Conservation (phyloP, 2,797 vertebrate genomes). For the Myripristis murdjan region DNA sequence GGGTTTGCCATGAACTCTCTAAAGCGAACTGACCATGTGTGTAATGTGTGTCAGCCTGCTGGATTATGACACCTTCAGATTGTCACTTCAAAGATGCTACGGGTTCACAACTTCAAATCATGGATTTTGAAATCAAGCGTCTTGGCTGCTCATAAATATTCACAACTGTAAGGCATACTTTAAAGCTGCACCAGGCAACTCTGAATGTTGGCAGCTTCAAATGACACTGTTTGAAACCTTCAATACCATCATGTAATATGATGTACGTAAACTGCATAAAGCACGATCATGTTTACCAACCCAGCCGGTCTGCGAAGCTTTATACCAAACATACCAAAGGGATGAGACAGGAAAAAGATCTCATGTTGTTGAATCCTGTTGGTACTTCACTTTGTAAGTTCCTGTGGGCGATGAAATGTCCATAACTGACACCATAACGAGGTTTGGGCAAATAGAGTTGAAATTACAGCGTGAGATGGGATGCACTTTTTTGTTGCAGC, state of each 20-base stretch:
- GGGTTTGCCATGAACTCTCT: not conserved
- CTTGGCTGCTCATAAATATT: slow-evolving; percentile 56
- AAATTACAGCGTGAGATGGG: too few species aligned
- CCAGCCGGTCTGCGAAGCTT: slow-evolving; percentile 16
- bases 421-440: too few species aligned
- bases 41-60: not conserved
- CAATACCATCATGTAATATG: slow-evolving; percentile 3
- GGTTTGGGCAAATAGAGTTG: too few species aligned
- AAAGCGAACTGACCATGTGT: not conserved
- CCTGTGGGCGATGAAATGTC: too few species aligned
- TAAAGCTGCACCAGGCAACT: slow-evolving; percentile 65
- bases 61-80: not conserved
- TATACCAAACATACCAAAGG: not conserved
- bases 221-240: not conserved
- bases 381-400: too few species aligned
- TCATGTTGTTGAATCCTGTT: too few species aligned
- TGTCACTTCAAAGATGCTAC: slow-evolving; percentile 8
- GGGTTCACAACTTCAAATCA: slow-evolving; percentile 16
- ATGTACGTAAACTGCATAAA: slow-evolving; percentile 10
- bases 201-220: not conserved
- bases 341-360: not conserved
- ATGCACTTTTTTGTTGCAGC: not conserved
- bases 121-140: slow-evolving; percentile 37
- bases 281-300: slow-evolving; percentile 13
- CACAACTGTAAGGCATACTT: slow-evolving; percentile 43